Percentiles rank a stretch among this genome's conserved stretches.
These are phyloP conservation scores for Sisor rabdophorus DNA, from an alignment of 2,113 vertebrate genomes.

Conservation along the genomic window DNA sequence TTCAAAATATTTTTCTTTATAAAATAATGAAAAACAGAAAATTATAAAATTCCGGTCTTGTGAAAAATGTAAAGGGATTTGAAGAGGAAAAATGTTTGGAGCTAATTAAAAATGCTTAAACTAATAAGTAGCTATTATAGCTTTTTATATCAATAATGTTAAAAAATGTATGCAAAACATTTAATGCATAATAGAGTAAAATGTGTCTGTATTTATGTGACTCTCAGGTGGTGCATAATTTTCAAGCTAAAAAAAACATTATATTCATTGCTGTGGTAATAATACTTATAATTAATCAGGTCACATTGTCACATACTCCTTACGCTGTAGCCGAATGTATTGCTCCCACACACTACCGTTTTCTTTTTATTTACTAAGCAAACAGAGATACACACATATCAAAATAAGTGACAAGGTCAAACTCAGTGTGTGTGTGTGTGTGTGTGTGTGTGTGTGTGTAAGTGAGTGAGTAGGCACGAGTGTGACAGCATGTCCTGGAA, in stretches of 20 bases:
- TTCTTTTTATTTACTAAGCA: conserved; percentile 51
- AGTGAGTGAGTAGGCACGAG: conserved; percentile 26
- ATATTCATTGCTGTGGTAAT: not conserved
- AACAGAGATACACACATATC: conserved; percentile 29
- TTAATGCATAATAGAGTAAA: not conserved
- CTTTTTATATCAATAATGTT: not conserved
- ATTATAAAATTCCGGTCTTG: no score
- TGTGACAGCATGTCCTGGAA: conserved; percentile 52
- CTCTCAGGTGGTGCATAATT: not conserved
- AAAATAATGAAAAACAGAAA: no score
- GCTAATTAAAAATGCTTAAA: not conserved
- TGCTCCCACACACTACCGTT: no score
- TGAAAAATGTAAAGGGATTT: no score
- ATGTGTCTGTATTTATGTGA: not conserved
- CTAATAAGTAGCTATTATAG: not conserved
- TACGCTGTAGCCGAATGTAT: not conserved
- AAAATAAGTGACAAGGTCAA: conserved; percentile 53
- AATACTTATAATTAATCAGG: no score
- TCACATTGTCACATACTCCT: not conserved
- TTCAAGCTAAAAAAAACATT: not conserved
- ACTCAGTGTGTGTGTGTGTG: conserved; percentile 26
- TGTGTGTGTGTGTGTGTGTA: conserved; percentile 36
- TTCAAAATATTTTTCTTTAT: no score
- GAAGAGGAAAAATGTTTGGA: no score
- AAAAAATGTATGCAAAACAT: not conserved